Evolutionary conservation across 2,113 vertebrate genomes (phyloP).

Genomic region (Melospiza melodia): DNA sequence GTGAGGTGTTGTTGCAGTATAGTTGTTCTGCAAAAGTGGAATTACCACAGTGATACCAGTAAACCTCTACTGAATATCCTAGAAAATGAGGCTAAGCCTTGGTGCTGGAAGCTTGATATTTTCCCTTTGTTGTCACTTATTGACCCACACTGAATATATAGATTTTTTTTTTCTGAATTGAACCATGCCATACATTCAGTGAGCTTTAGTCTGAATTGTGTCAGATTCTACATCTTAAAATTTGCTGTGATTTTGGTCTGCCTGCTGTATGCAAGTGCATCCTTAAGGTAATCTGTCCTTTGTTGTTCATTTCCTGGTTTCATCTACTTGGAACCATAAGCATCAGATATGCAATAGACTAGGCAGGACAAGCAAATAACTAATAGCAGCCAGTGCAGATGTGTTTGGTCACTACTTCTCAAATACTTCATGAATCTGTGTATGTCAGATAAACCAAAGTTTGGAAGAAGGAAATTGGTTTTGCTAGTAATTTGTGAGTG

Average conservation of each 20-base stretch:
- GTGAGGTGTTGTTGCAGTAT: not conserved
- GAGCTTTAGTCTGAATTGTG: not conserved
- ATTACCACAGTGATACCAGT: not conserved
- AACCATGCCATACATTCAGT: not conserved
- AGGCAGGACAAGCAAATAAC: not conserved
- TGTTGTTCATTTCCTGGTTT: not conserved
- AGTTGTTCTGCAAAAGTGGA: not conserved
- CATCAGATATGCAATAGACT: not conserved
- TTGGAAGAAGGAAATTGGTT: not conserved
- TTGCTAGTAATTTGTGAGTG: not conserved
- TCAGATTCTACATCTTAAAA: not conserved
- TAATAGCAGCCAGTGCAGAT: not conserved
- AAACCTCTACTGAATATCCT: not conserved
- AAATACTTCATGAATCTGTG: not conserved
- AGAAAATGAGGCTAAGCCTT: not conserved
- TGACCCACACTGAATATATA: not conserved
- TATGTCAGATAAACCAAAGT: not conserved
- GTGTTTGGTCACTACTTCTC: not conserved
- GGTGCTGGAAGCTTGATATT: not conserved
- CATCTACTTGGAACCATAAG: not conserved
- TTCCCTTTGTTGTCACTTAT: not conserved
- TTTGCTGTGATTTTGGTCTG: not conserved
- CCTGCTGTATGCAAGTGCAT: not conserved
- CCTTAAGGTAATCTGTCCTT: not conserved
- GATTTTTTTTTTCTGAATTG: not conserved